Evolutionary conservation across 2,113 vertebrate genomes (phyloP), one percentile per base, ranked within the genome.

Genomic region (Smithornis capensis): DNA sequence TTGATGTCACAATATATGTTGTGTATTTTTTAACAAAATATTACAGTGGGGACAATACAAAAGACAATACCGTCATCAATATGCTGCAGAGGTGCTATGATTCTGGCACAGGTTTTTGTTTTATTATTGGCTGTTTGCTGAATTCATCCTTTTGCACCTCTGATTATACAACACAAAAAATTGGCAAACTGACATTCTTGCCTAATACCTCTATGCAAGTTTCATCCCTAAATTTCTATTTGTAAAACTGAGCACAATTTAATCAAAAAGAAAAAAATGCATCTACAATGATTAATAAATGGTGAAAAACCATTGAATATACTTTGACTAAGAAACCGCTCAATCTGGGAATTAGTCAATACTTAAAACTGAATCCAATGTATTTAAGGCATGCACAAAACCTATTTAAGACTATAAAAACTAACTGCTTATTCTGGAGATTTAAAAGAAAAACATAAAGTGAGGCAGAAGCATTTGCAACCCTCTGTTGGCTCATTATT

Each of bases 141-240:
- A 62, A 82, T 90, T 93, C 10, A 78, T 76, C 76, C 40, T 87
- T 82, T 94, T 84, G 53, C 18, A 60, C 53, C 73, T 89, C 44
- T 82, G 57, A 82, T 92, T 92, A 87, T 19, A 19, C 56, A 89
- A 63, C 14, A 38, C 11, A 56, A 91, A 94, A 74, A 82, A 74
- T 19, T 24, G 67, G 14, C 70, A 87, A 91, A 62, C 5, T 40
- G 59, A 57, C 40, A 90, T 77, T 92, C 47, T 85, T 89, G 19
- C 52, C 45, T 85, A 85, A 93, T 85, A 93, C 18, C 25, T 65
- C 15, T 70, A 27, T 76, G 53, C 74, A 53, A 81, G 35, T 88
- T 93, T 85, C 94, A 93, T 92, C 49, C 29, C 35, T n/a, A 85
- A 37, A 73, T 69, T 89, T 93, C 67, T 84, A 28, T 92, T 92